phyloP scores from a whole-genome alignment of 2,888 invertebrate species.

The Xylota segnis region DNA sequence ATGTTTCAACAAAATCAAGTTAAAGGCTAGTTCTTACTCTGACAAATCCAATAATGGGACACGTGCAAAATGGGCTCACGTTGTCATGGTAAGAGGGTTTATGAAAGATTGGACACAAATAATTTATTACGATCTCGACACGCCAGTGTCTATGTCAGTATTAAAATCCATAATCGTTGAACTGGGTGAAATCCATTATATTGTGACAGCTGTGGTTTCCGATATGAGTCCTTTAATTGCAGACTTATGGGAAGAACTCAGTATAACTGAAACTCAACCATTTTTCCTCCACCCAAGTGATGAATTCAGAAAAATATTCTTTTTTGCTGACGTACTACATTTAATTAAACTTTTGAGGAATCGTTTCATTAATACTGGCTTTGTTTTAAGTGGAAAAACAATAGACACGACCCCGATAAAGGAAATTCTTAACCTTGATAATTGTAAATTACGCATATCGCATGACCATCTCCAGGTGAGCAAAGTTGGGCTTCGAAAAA shows the following conservation, averaged over 20 bases:
- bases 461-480: constrained; percentile 33
- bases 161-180: constrained; percentile 34
- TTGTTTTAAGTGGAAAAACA: constrained; percentile 43
- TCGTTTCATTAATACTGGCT: constrained; percentile 70
- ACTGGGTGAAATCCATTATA: constrained; percentile 37
- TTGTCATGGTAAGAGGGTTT: constrained; percentile 57
- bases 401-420: constrained; percentile 47
- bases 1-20: constrained; percentile 67
- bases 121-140: constrained; percentile 62
- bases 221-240: constrained; percentile 17
- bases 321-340: constrained; percentile 45
- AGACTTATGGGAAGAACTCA: constrained; percentile 32
- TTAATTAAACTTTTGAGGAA: constrained; percentile 74
- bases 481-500: constrained; percentile 16
- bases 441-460: constrained; percentile 11
- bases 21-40: constrained; percentile 43
- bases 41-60: constrained; percentile 23
- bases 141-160: constrained; percentile 27
- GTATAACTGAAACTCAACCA: constrained; percentile 80
- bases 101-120: constrained; percentile 64
- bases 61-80: constrained; percentile 51
- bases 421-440: constrained; percentile 17
- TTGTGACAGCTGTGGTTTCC: constrained; percentile 44
- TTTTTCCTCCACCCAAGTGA: constrained; percentile 70
- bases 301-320: constrained; percentile 49